phyloP scores from a whole-genome alignment of 2,888 invertebrate species.

The Agrotis clavis region DNA sequence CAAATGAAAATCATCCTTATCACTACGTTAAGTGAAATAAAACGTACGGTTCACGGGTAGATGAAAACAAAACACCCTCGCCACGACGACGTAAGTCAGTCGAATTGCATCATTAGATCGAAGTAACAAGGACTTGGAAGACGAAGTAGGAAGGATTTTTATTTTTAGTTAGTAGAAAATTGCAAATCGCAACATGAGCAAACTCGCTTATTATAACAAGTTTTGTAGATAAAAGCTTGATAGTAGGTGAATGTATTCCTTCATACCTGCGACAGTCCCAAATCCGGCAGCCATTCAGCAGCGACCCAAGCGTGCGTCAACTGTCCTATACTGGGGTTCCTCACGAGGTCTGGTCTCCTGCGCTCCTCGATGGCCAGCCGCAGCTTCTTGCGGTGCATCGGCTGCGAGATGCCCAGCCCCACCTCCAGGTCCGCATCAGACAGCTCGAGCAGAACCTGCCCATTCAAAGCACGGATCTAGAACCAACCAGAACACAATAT shows the following conservation, averaged over 20 bases:
- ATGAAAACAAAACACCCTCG: too few species aligned
- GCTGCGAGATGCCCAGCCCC: conserved; percentile 97
- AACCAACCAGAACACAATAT: conserved; percentile 92
- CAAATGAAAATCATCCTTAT: too few species aligned
- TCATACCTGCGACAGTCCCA: conserved; percentile 95
- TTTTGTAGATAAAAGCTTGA: not conserved
- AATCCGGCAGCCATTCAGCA: conserved; percentile 97
- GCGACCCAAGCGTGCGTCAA: conserved; percentile 98
- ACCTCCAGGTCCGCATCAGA: conserved; percentile 97
- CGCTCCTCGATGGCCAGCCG: conserved; percentile 98
- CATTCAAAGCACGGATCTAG: conserved; percentile 93
- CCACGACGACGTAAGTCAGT: too few species aligned
- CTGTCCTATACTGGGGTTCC: conserved; percentile 96
- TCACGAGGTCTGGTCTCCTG: conserved; percentile 95
- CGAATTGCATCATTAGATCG: too few species aligned
- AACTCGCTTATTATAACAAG: not conserved
- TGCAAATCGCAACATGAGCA: too few species aligned
- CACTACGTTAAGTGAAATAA: too few species aligned
- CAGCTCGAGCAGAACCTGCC: conserved; percentile 97
- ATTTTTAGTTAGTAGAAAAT: too few species aligned
- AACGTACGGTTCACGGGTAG: too few species aligned
- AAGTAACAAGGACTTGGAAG: too few species aligned
- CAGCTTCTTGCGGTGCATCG: conserved; percentile 98
- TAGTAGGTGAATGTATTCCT: too few species aligned
- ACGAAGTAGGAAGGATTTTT: too few species aligned